These are phyloP conservation scores for Eclectus roratus DNA, from an alignment of 2,113 vertebrate genomes.

Conservation along the genomic window DNA sequence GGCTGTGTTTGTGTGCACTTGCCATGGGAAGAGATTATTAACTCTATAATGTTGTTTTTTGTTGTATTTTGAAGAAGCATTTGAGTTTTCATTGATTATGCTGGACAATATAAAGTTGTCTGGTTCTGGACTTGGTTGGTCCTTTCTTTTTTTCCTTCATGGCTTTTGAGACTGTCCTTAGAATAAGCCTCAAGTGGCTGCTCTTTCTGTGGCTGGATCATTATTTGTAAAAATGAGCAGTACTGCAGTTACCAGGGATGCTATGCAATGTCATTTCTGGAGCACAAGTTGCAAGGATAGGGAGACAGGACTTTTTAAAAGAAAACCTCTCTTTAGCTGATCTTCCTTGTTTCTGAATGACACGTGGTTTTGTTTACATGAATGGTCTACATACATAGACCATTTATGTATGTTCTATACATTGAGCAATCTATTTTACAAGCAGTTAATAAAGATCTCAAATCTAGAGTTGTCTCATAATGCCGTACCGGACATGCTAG, in stretches of 20 bases:
- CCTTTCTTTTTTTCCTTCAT: background rate
- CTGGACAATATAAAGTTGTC: background rate
- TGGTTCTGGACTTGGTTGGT: background rate
- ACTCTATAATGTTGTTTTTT: background rate
- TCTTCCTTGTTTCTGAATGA: background rate
- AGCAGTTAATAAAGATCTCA: constrained; percentile 22
- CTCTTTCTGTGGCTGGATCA: constrained; percentile 55
- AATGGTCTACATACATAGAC: background rate
- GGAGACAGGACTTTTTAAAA: constrained; percentile 56
- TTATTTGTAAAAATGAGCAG: constrained; percentile 65
- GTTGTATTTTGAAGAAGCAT: background rate
- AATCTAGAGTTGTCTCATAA: background rate
- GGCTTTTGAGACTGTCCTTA: constrained; percentile 33
- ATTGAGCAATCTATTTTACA: background rate
- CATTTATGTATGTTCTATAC: background rate
- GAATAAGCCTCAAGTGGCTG: constrained; percentile 26
- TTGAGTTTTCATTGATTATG: background rate
- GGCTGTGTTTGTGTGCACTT: background rate
- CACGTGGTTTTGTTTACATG: background rate
- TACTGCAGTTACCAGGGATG: constrained; percentile 81
- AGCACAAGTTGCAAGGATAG: constrained; percentile 75
- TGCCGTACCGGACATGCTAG: too few species aligned
- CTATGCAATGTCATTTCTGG: constrained; percentile 85
- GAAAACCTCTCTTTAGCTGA: background rate
- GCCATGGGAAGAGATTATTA: background rate